These are phyloP conservation scores for Discoglossus pictus DNA, from an alignment of 2,797 vertebrate genomes.

Conservation along the genomic window DNA sequence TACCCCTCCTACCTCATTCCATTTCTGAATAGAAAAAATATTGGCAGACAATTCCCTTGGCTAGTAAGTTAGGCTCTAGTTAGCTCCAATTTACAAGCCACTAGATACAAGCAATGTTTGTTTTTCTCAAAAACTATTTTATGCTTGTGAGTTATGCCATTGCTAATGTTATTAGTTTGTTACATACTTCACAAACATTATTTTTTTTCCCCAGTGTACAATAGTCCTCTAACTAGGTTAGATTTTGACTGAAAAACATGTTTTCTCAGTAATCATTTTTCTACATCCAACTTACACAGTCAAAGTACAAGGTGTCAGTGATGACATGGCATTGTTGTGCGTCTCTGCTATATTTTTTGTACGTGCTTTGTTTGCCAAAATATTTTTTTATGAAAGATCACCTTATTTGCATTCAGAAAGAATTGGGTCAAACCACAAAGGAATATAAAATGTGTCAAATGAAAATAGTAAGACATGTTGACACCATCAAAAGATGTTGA, in stretches of 20 bases:
- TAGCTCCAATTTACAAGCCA: no score
- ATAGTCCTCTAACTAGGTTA: background rate
- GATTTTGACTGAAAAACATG: background rate
- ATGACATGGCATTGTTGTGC: background rate
- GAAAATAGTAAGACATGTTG: slow-evolving; percentile 2
- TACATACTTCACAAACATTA: no score
- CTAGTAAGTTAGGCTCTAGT: no score
- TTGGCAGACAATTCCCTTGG: no score
- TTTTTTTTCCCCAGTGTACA: background rate
- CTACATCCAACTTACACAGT: background rate
- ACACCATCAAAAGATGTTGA: no score
- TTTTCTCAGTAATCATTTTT: background rate
- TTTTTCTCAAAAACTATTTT: no score
- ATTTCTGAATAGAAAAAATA: no score
- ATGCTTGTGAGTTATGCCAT: no score
- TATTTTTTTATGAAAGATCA: slow-evolving; percentile 14
- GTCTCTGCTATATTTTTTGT: background rate
- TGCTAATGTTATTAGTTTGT: no score
- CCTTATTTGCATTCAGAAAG: slow-evolving; percentile 21
- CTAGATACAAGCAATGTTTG: no score
- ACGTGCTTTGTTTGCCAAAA: slow-evolving; percentile 19
- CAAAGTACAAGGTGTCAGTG: slow-evolving; percentile 3
- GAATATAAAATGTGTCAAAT: slow-evolving; percentile 21
- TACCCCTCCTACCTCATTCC: no score
- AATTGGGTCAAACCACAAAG: slow-evolving; percentile 7